Evolutionary conservation across 2,888 invertebrate species (phyloP).

Genomic region (Lysandra bellargus): DNA sequence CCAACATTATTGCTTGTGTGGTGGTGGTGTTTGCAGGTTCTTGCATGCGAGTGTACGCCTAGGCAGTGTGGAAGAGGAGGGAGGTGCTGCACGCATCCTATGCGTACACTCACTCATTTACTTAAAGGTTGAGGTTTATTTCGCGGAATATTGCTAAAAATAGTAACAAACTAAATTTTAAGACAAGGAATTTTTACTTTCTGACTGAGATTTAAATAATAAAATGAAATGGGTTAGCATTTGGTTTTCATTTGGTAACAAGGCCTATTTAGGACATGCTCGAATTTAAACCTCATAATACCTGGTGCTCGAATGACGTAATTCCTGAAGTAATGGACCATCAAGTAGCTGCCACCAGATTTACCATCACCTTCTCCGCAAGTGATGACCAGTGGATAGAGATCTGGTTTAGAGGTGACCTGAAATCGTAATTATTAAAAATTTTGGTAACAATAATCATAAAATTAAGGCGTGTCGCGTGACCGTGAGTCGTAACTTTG

Average conservation of each 20-base stretch:
- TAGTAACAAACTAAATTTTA: too few species aligned
- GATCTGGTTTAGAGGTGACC: constrained; percentile 92
- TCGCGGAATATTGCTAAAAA: too few species aligned
- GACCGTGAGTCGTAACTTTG: too few species aligned
- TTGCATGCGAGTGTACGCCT: too few species aligned
- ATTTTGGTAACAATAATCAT: background rate
- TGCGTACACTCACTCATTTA: too few species aligned
- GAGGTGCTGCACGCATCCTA: too few species aligned
- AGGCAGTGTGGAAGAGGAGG: too few species aligned
- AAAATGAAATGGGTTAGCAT: background rate
- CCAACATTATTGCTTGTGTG: too few species aligned
- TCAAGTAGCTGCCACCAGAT: constrained; percentile 87
- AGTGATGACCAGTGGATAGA: constrained; percentile 91
- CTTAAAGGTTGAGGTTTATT: too few species aligned
- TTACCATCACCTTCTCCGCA: constrained; percentile 87
- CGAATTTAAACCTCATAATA: constrained; percentile 45
- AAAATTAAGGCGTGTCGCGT: background rate
- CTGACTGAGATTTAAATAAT: background rate
- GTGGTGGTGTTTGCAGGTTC: too few species aligned
- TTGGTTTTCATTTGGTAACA: background rate
- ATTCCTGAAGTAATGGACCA: constrained; percentile 92
- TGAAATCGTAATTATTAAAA: constrained; percentile 50
- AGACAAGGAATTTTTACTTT: background rate
- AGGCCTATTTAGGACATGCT: too few species aligned
- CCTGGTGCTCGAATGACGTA: constrained; percentile 87